Evolutionary conservation across 2,797 vertebrate genomes (phyloP).

Genomic region (Gymnocypris eckloni): DNA sequence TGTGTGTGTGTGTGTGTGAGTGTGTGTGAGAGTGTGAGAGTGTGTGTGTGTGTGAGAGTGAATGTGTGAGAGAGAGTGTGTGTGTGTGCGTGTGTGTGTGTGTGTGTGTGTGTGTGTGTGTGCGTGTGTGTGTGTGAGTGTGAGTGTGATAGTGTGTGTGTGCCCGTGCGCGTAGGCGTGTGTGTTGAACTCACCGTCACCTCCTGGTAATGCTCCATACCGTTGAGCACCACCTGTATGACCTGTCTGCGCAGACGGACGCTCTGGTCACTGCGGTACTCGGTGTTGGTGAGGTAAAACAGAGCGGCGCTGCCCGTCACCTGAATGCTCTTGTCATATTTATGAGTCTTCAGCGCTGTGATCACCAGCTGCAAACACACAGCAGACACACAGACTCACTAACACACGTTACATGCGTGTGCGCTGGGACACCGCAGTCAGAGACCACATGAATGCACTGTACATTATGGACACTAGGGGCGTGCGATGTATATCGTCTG

Average conservation of each 20-base stretch:
- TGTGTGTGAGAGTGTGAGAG: too few species aligned
- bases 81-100: too few species aligned
- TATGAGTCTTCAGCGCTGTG: slow-evolving; percentile 93
- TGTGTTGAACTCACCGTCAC: slow-evolving; percentile 86
- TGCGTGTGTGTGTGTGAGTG: too few species aligned
- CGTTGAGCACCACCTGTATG: slow-evolving; percentile 96
- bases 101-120: too few species aligned
- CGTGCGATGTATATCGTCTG: too few species aligned
- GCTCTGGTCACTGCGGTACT: slow-evolving; percentile 93
- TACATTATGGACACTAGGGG: too few species aligned
- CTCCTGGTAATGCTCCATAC: slow-evolving; percentile 99
- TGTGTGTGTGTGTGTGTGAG: too few species aligned
- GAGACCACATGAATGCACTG: background rate
- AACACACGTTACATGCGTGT: background rate
- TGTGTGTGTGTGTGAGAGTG: too few species aligned
- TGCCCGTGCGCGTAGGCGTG: background rate
- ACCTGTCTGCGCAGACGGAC: slow-evolving; percentile 89
- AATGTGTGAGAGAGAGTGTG: too few species aligned
- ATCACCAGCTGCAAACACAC: slow-evolving; percentile 87
- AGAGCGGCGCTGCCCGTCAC: slow-evolving; percentile 95
- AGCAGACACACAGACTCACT: background rate
- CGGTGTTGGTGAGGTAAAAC: slow-evolving; percentile 96
- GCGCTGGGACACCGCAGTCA: background rate
- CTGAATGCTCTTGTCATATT: slow-evolving; percentile 96
- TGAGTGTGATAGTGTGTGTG: too few species aligned